Percentiles rank a stretch among this genome's conserved stretches.
Conservation (phyloP, 2,113 vertebrate species). For the Coregonus clupeaformis region DNA sequence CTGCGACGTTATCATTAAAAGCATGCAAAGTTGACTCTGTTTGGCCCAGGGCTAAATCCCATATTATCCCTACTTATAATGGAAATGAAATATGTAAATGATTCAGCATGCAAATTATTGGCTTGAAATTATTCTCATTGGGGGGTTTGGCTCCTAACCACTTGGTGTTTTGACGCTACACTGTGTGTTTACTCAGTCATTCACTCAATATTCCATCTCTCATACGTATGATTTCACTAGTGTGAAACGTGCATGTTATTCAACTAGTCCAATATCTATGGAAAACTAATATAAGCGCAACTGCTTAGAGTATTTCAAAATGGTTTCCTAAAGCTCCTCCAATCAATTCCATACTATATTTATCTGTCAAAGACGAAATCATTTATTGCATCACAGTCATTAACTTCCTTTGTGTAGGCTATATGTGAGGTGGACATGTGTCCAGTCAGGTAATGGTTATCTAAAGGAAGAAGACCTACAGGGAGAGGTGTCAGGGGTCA, state of each 20-base stretch:
- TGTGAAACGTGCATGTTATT: slow-evolving; percentile 26
- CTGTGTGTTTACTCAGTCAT: no score
- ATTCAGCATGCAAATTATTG: not conserved
- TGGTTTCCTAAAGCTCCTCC: no score
- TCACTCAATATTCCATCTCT: no score
- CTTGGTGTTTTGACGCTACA: no score
- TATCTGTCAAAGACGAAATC: not conserved
- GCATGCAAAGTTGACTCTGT: slow-evolving; percentile 28
- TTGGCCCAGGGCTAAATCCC: slow-evolving; percentile 45
- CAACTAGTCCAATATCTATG: slow-evolving; percentile 14
- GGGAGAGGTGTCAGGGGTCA: slow-evolving; percentile 30
- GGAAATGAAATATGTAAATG: slow-evolving; percentile 38
- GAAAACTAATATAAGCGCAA: no score
- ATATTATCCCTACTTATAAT: slow-evolving; percentile 41
- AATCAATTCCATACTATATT: not conserved
- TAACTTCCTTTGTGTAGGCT: not conserved
- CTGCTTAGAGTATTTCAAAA: no score
- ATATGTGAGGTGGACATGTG: slow-evolving; percentile 22
- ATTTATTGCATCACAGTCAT: not conserved
- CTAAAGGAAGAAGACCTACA: slow-evolving; percentile 43
- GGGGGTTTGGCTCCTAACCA: no score
- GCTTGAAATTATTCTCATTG: no score
- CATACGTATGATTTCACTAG: no score
- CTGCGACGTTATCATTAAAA: slow-evolving; percentile 25
- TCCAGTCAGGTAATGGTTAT: slow-evolving; percentile 49